A percentile compares a stretch with the other conserved stretches of the same genome.
Evolutionary conservation across 2,797 vertebrate species (phyloP).

Genomic region (Phalanger gymnotis): DNA sequence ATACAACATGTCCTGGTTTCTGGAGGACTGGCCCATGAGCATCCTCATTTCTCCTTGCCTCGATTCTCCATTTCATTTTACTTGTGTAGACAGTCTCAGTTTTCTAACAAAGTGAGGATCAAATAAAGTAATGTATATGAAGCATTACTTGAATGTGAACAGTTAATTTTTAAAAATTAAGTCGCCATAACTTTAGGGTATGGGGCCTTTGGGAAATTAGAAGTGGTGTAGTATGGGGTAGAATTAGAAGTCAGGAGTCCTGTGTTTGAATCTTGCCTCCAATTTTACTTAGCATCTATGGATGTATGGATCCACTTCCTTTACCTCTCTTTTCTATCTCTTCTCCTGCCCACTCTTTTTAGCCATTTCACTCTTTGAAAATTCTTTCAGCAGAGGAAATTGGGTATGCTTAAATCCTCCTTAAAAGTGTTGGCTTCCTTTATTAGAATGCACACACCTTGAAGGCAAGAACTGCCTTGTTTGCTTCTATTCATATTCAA

Average conservation of each 20-base stretch:
- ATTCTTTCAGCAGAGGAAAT: conserved; percentile 38
- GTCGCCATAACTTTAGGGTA: neutral
- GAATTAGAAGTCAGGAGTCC: neutral
- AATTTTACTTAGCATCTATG: neutral
- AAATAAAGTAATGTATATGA: neutral
- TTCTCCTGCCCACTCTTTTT: neutral
- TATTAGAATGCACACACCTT: neutral
- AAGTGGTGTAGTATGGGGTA: neutral
- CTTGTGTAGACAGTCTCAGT: conserved; percentile 40
- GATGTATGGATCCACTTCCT: neutral
- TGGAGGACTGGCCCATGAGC: neutral
- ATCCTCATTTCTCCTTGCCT: neutral
- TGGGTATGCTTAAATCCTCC: neutral
- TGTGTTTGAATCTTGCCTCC: neutral
- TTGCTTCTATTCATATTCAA: neutral
- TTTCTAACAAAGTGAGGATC: neutral
- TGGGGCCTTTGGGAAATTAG: neutral
- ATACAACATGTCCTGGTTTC: too few species aligned
- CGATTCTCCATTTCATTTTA: neutral
- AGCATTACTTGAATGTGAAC: neutral
- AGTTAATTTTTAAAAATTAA: neutral
- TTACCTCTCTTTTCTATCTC: conserved; percentile 2
- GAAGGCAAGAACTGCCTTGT: neutral
- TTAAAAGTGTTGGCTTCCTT: neutral
- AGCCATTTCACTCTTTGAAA: conserved; percentile 35